These are phyloP conservation scores for Pseudocheirus occidentalis DNA, from an alignment of 2,797 vertebrate genomes.

Conservation along the genomic window DNA sequence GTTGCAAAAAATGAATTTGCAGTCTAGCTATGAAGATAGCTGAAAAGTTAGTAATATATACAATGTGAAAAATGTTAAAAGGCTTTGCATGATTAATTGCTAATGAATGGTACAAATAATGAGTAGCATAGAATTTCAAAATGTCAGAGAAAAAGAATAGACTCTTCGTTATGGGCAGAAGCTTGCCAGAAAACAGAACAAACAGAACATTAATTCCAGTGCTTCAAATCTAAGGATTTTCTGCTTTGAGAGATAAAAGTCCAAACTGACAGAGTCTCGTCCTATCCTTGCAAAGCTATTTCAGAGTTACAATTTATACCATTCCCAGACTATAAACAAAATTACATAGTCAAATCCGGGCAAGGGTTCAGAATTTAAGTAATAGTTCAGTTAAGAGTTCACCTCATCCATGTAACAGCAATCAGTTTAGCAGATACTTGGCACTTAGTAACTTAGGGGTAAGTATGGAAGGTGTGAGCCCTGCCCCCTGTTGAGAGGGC, in stretches of 20 bases:
- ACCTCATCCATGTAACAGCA: too few relatives aligned
- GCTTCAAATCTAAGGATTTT: neutral
- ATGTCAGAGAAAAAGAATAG: neutral
- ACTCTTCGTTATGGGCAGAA: neutral
- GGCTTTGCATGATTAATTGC: neutral
- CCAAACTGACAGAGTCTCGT: neutral
- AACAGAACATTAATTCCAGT: neutral
- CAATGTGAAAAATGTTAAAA: neutral
- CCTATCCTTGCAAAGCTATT: neutral
- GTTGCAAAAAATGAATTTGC: neutral
- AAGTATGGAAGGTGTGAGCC: too few relatives aligned
- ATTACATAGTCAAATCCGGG: neutral
- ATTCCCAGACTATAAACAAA: neutral
- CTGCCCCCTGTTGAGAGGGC: too few relatives aligned
- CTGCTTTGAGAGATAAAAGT: neutral
- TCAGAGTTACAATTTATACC: neutral
- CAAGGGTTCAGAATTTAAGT: neutral
- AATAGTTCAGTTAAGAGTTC: neutral
- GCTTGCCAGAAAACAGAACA: neutral
- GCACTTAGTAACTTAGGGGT: too few relatives aligned
- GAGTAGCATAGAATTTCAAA: neutral
- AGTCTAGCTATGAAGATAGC: neutral
- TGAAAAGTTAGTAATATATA: neutral
- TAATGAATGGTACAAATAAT: neutral
- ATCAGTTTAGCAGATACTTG: too few relatives aligned